phyloP scores from a whole-genome alignment of 2,888 invertebrate genomes.

The Hermodice carunculata region DNA sequence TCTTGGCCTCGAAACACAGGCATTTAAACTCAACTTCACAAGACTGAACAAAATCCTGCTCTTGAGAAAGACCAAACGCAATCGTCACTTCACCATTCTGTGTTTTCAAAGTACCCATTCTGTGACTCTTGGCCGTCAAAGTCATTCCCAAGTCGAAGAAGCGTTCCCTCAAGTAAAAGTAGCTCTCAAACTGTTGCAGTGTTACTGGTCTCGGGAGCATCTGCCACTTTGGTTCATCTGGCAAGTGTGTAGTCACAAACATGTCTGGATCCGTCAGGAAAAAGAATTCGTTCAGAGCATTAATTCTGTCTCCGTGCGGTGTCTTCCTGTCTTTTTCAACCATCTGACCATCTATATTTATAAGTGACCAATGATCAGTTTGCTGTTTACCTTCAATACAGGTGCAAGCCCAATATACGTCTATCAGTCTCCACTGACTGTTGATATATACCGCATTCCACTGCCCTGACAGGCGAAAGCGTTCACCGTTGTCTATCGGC shows the following conservation, averaged over 20 bases:
- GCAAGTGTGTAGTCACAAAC: slow-evolving; percentile 63
- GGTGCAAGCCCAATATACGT: slow-evolving; percentile 66
- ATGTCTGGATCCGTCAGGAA: slow-evolving; percentile 64
- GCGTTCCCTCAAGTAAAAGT: slow-evolving; percentile 60
- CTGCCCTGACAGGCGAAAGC: slow-evolving; percentile 62
- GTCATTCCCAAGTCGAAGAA: slow-evolving; percentile 58
- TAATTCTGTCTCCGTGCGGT: slow-evolving; percentile 59
- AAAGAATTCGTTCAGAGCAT: slow-evolving; percentile 67
- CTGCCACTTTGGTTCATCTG: slow-evolving; percentile 63
- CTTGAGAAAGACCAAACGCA: slow-evolving; percentile 53
- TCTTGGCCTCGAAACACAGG: no score
- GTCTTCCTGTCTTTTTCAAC: slow-evolving; percentile 54
- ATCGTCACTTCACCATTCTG: slow-evolving; percentile 56
- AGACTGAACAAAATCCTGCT: no score
- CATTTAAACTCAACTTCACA: no score
- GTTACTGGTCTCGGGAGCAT: slow-evolving; percentile 52
- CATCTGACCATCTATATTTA: no score
- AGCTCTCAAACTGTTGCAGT: slow-evolving; percentile 52
- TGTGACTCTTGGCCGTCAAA: slow-evolving; percentile 43
- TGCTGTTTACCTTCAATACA: no score
- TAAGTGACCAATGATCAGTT: no score
- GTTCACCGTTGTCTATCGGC: slow-evolving; percentile 48
- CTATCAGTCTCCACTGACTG: slow-evolving; percentile 62
- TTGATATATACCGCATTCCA: slow-evolving; percentile 66
- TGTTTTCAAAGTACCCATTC: slow-evolving; percentile 48